Evolutionary conservation across 2,113 vertebrate species (phyloP).

Genomic region (Dasyprocta punctata): DNA sequence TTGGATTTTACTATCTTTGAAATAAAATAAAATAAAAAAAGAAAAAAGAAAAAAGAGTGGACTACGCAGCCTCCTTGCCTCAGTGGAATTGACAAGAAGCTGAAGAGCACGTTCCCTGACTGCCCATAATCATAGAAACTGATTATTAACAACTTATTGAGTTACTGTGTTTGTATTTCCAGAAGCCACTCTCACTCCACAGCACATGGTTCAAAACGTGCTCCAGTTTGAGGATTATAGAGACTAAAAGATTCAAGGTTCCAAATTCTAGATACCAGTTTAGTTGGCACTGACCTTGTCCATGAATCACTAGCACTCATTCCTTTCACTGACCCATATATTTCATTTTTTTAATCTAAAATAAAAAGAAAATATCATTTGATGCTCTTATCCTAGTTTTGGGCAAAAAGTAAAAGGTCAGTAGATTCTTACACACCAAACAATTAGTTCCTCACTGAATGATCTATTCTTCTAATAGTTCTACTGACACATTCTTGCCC

Average conservation of each 20-base stretch:
- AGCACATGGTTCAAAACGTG: background rate
- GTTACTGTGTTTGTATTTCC: background rate
- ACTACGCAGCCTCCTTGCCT: background rate
- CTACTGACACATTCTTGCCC: background rate
- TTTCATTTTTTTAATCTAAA: slow-evolving; percentile 12
- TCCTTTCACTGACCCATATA: background rate
- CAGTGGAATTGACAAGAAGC: background rate
- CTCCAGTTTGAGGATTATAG: background rate
- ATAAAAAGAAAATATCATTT: background rate
- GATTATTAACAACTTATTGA: background rate
- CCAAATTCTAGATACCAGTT: background rate
- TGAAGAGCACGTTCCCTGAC: background rate
- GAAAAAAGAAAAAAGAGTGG: too few species aligned
- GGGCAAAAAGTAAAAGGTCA: background rate
- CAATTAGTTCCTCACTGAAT: background rate
- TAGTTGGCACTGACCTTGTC: background rate
- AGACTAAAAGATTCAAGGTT: background rate
- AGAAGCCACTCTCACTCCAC: background rate
- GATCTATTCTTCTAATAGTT: background rate
- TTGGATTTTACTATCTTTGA: too few species aligned
- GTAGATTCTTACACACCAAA: background rate
- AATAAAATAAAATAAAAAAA: too few species aligned
- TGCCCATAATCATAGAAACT: background rate
- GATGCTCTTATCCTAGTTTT: background rate
- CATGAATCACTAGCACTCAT: background rate